Percentiles rank a stretch among this genome's conserved stretches.
These are phyloP conservation scores for Pipistrellus kuhlii DNA, from an alignment of 2,797 vertebrate genomes.

Conservation along the genomic window DNA sequence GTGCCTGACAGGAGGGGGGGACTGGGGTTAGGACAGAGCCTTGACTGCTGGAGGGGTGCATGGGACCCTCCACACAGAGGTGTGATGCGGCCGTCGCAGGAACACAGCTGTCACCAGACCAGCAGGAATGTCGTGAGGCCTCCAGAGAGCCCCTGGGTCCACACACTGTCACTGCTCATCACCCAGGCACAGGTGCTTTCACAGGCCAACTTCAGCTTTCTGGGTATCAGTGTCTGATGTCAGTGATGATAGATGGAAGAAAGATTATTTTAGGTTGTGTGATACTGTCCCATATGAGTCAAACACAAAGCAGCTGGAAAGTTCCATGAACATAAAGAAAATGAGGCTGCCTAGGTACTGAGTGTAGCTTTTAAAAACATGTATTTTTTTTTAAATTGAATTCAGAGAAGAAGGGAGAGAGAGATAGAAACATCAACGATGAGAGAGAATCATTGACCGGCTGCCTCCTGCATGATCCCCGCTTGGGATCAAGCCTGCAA, in stretches of 20 bases:
- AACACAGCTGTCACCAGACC: not conserved
- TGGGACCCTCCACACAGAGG: accelerated
- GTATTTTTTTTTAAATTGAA: too few relatives aligned
- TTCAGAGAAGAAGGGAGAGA: too few relatives aligned
- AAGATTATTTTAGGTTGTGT: not conserved
- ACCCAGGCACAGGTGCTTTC: not conserved
- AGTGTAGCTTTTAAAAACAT: too few relatives aligned
- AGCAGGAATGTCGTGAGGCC: not conserved
- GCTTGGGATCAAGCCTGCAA: too few relatives aligned
- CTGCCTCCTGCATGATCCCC: too few relatives aligned
- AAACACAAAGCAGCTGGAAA: not conserved
- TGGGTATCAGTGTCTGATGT: not conserved
- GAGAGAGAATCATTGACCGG: too few relatives aligned
- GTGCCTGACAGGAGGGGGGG: not conserved
- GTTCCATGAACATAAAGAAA: not conserved
- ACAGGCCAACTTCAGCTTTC: not conserved
- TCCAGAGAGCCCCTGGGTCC: not conserved
- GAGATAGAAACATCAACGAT: too few relatives aligned
- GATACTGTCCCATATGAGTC: not conserved
- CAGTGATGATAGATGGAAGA: not conserved
- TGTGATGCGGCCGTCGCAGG: not conserved
- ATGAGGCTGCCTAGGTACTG: not conserved
- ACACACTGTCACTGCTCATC: not conserved
- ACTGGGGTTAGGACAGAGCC: not conserved
- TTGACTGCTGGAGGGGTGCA: accelerated